A percentile compares a stretch with the other conserved stretches of the same genome.
phyloP scores from a whole-genome alignment of 2,113 vertebrate genomes.

The Tetrao urogallus region DNA sequence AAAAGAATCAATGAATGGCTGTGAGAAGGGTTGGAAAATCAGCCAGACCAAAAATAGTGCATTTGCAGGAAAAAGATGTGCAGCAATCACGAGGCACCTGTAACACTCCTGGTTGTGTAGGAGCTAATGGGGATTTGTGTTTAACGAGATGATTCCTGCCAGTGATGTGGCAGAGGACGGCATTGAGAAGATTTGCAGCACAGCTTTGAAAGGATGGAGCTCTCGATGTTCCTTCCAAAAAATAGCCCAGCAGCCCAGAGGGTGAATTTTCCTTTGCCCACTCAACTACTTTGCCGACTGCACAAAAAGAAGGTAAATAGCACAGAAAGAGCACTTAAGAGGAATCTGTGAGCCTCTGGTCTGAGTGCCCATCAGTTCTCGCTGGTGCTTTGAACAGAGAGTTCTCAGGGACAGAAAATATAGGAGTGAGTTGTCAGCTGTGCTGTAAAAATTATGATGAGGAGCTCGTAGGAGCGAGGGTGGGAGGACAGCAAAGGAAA shows the following conservation, averaged over 20 bases:
- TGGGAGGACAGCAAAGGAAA: constrained; percentile 71
- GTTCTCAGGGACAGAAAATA: constrained; percentile 55
- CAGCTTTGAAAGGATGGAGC: constrained; percentile 28
- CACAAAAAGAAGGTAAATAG: background rate
- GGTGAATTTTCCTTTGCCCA: constrained; percentile 13
- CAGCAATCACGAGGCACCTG: constrained; percentile 38
- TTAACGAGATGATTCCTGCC: constrained; percentile 4
- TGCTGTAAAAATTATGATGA: constrained; percentile 61
- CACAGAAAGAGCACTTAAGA: background rate
- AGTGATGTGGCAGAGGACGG: constrained; percentile 38
- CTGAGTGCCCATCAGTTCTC: constrained; percentile 5
- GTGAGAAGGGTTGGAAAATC: constrained; percentile 54
- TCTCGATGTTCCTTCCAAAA: constrained; percentile 43
- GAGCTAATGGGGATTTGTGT: constrained; percentile 30
- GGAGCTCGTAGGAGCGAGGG: constrained; percentile 57
- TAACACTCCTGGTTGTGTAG: background rate
- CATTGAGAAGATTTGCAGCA: constrained; percentile 42
- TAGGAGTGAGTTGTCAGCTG: constrained; percentile 63
- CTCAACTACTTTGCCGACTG: background rate
- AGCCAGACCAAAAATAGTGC: constrained; percentile 25
- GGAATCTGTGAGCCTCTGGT: background rate
- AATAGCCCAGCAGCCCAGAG: constrained; percentile 32
- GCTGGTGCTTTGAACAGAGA: background rate
- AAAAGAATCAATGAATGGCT: constrained; percentile 59
- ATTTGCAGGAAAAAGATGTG: constrained; percentile 63